Base-by-base conservation (phyloP, 2,797 vertebrate genomes). In the Mus spretus region DNA sequence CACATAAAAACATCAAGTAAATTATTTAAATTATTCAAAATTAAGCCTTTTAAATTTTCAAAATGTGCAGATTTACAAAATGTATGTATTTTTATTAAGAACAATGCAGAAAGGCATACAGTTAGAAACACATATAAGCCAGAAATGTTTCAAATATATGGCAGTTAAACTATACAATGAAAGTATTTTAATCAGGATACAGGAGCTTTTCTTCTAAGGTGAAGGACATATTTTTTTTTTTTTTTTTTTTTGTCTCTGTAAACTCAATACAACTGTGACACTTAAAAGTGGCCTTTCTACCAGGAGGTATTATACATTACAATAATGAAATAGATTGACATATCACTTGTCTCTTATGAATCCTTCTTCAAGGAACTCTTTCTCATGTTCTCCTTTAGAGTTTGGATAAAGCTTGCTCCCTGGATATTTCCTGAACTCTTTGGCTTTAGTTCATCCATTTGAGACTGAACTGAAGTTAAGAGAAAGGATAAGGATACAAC, bases 61-160 rank as follows among this genome's bases (percentile, higher is more conserved):
- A 98, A 99, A 97, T 98, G 98, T 98, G 98, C 98, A 98, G 98
- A 98, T 98, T 98, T 99, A 99, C 98, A 99, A 99, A 37, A 98
- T 98, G 98, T 98, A 98, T 99, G 98, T 99, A 98, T 98, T 98
- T 98, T 67, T 97, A 97, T 98, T 98, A 98, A 98, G 98, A 98
- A 99, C 99, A 99, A 98, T 98, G 98, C 99, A 99, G 98, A 98
- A 99, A 99, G 98, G 98, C 99, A 99, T 99, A 99, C 98, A 98
- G 98, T 99, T 98, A 98, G 98, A 98, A 98, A 98, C 98, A 98
- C 98, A 99, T 98, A 99, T 99, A 99, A 99, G 98, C 98, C 99
- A 99, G 99, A 99, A 99, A 99, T 99, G 99, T 99, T 99, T 99
- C 99, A 99, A 99, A 99, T 99, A 99, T 98, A 99, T 99, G 99